Evolutionary conservation across 2,888 invertebrate genomes (phyloP).

Genomic region (Tachystola acroxantha): DNA sequence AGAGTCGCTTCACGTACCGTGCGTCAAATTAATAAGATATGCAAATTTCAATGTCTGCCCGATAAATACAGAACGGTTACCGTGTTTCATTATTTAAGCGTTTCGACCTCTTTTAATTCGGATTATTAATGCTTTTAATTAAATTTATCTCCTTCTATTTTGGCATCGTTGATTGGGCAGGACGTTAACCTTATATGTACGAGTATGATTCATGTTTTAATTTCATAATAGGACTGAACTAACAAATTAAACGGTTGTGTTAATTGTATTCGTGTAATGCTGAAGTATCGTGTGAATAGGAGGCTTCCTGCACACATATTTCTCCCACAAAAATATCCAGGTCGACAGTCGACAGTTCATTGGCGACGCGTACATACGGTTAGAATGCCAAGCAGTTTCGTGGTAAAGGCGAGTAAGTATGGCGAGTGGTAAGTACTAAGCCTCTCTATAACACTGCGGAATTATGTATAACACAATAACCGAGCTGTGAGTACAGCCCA

Average conservation of each 20-base stretch:
- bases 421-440: conserved; percentile 40
- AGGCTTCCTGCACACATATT: conserved; percentile 40
- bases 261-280: conserved; percentile 2
- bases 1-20: conserved; percentile 33
- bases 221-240: conserved; percentile 24
- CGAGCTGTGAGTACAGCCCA: neutral
- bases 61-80: conserved; percentile 46
- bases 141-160: conserved; percentile 67
- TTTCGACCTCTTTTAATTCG: conserved; percentile 54
- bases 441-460: conserved; percentile 25
- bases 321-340: conserved; percentile 56
- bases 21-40: conserved; percentile 66
- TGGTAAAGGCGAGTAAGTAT: conserved; percentile 47
- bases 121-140: conserved; percentile 70
- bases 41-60: conserved; percentile 53
- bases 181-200: conserved; percentile 58
- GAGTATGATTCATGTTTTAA: conserved; percentile 41
- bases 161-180: conserved; percentile 44
- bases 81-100: conserved; percentile 51
- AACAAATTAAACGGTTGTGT: neutral
- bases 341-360: conserved; percentile 64
- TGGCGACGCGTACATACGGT: conserved; percentile 59
- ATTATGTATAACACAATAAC: conserved; percentile 11
- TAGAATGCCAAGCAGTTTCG: conserved; percentile 73
- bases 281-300: conserved; percentile 50